phyloP scores from a whole-genome alignment of 2,113 vertebrate genomes.

The Rhinoderma darwinii region DNA sequence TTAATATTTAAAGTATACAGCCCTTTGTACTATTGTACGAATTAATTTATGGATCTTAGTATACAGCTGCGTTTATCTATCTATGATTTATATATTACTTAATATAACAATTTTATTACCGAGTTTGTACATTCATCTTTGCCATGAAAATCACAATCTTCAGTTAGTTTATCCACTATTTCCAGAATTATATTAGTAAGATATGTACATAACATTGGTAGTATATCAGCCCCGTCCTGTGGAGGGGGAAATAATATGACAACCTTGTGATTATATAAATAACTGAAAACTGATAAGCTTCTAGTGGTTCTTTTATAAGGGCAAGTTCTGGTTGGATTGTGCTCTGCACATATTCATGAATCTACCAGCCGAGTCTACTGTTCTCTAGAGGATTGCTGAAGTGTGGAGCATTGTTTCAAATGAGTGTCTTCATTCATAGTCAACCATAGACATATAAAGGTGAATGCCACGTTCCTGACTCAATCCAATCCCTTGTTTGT shows the following conservation, averaged over 20 bases:
- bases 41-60: too few relatives aligned
- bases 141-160: not conserved
- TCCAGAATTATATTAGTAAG: not conserved
- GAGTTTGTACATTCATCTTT: not conserved
- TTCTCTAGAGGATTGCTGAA: conserved; percentile 81
- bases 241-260: conserved; percentile 75
- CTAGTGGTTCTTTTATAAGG: conserved; percentile 76
- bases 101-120: not conserved
- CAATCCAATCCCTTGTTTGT: conserved; percentile 71
- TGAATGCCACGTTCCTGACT: conserved; percentile 75
- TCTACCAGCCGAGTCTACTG: conserved; percentile 81
- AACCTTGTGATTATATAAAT: conserved; percentile 82
- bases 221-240: conserved; percentile 64
- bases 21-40: too few relatives aligned
- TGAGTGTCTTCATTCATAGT: conserved; percentile 81
- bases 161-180: not conserved
- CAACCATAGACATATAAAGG: conserved; percentile 79
- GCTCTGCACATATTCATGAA: conserved; percentile 85
- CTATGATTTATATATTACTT: too few relatives aligned
- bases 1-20: too few relatives aligned
- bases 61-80: too few relatives aligned
- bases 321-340: conserved; percentile 79
- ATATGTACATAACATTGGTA: not conserved
- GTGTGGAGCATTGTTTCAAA: conserved; percentile 85
- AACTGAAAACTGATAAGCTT: conserved; percentile 78